A percentile compares a stretch with the other conserved stretches of the same genome.
Evolutionary conservation across 2,797 vertebrate species (phyloP).

Genomic region (Heteromormyrus szaboi): DNA sequence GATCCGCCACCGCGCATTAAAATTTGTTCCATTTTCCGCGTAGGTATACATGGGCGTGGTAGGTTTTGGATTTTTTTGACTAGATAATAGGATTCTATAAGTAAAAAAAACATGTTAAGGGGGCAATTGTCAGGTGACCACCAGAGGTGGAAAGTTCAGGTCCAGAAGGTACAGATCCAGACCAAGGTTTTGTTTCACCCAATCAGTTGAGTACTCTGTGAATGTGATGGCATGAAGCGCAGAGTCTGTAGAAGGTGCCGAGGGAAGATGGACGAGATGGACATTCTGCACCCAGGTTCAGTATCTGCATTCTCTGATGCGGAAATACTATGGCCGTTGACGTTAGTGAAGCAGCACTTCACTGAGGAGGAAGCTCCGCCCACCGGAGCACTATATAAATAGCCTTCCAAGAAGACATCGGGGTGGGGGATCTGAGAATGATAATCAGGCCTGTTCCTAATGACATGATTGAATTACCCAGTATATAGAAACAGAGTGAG

Average conservation of each 20-base stretch:
- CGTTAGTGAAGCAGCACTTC: background rate
- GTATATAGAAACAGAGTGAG: background rate
- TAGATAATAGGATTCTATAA: background rate
- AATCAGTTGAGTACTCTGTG: background rate
- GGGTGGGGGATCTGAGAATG: background rate
- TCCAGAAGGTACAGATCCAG: background rate
- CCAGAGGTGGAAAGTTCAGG: background rate
- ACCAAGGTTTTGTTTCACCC: background rate
- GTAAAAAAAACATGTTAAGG: background rate
- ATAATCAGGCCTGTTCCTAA: constrained; percentile 6
- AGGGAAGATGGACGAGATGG: background rate
- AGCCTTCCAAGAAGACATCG: background rate
- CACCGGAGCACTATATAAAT: background rate
- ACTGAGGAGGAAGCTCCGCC: background rate
- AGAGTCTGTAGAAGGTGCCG: background rate
- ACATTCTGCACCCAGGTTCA: background rate
- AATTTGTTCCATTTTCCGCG: background rate
- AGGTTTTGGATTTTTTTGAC: background rate
- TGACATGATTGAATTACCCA: background rate
- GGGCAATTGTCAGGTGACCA: background rate
- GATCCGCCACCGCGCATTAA: background rate
- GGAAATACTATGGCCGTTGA: background rate
- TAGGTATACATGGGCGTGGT: background rate
- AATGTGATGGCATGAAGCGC: background rate
- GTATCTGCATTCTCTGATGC: background rate